Evolutionary conservation across 1,140 invertebrate genomes (phyloP).

Genomic region (Melanaphis sacchari): DNA sequence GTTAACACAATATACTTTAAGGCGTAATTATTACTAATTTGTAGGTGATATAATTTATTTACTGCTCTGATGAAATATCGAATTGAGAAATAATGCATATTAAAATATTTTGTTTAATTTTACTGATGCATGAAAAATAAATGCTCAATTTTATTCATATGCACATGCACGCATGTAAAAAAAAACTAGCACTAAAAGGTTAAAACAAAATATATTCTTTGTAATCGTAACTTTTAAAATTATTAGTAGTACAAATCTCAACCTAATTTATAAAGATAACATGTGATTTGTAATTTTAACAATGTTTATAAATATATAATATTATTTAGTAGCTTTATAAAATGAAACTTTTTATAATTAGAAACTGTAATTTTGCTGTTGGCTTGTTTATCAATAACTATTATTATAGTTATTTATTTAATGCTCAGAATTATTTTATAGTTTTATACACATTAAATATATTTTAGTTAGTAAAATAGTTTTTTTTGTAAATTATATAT

Average conservation of each 20-base stretch:
- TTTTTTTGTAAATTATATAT: background rate
- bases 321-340: background rate
- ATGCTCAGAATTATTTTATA: background rate
- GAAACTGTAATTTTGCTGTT: background rate
- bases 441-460: background rate
- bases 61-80: background rate
- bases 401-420: background rate
- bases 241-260: background rate
- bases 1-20: background rate
- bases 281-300: background rate
- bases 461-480: background rate
- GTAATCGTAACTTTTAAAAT: background rate
- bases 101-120: background rate
- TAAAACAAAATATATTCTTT: background rate
- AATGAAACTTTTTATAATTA: background rate
- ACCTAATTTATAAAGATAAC: background rate
- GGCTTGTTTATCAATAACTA: background rate
- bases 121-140: background rate
- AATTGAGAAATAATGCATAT: background rate
- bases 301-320: background rate
- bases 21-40: background rate
- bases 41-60: background rate
- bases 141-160: background rate
- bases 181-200: background rate
- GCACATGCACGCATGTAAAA: background rate